phyloP scores from a whole-genome alignment of 2,888 invertebrate genomes.

The Torymus tubicola region DNA sequence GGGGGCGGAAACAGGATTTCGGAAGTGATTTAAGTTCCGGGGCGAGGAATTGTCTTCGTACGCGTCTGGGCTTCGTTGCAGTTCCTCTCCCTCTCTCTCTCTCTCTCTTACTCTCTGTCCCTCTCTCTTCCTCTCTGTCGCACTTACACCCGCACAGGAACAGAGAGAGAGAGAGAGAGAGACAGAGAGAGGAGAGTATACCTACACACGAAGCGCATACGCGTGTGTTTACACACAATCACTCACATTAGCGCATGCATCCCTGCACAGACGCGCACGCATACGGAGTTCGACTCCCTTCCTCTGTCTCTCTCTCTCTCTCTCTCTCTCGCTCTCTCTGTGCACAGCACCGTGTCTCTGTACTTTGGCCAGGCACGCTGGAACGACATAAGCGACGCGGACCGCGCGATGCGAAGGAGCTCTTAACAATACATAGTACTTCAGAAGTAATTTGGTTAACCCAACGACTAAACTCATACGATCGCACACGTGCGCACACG shows the following conservation, averaged over 20 bases:
- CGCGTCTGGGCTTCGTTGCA: slow-evolving; percentile 40
- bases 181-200: neutral
- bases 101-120: neutral
- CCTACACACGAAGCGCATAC: neutral
- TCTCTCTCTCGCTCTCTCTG: slow-evolving; percentile 13
- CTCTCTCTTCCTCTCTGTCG: neutral
- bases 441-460: slow-evolving; percentile 57
- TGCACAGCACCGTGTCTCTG: too few relatives aligned
- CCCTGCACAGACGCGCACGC: neutral
- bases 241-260: slow-evolving; percentile 38
- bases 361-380: neutral
- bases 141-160: neutral
- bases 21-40: slow-evolving; percentile 56
- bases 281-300: neutral
- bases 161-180: too few relatives aligned
- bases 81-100: neutral
- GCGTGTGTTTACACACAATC: slow-evolving; percentile 34
- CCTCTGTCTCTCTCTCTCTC: slow-evolving; percentile 4
- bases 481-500: slow-evolving; percentile 28
- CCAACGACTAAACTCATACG: slow-evolving; percentile 54
- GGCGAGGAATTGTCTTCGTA: slow-evolving; percentile 49
- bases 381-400: slow-evolving; percentile 6
- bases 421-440: slow-evolving; percentile 55
- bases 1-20: slow-evolving; percentile 54
- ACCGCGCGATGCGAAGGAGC: slow-evolving; percentile 37